These are phyloP conservation scores for Agrotis puta DNA, from an alignment of 2,888 invertebrate genomes.

Conservation along the genomic window DNA sequence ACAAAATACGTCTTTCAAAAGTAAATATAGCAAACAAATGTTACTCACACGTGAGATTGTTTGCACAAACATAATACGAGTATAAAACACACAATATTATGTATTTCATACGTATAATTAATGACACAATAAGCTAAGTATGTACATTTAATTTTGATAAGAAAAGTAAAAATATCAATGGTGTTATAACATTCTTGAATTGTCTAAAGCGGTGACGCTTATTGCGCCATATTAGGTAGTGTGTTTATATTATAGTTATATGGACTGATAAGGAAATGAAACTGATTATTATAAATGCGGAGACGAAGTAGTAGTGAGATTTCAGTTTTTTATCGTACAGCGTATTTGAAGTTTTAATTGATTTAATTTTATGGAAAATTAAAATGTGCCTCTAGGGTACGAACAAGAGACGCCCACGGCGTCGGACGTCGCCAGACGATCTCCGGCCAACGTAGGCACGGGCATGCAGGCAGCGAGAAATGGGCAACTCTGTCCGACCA, in stretches of 20 bases:
- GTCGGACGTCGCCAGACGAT: no score
- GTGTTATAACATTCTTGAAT: background rate
- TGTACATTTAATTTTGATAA: slow-evolving; percentile 28
- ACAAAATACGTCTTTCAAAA: background rate
- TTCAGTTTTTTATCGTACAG: no score
- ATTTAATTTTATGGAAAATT: no score
- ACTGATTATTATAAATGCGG: background rate
- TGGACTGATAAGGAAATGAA: background rate
- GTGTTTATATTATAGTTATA: background rate
- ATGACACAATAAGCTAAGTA: slow-evolving; percentile 17
- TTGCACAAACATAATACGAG: background rate
- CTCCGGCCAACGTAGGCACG: no score
- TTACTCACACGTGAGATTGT: background rate
- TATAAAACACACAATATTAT: slow-evolving; percentile 10
- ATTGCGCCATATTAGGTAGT: slow-evolving; percentile 16
- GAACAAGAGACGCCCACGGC: no score
- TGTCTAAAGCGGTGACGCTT: slow-evolving; percentile 8
- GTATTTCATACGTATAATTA: background rate
- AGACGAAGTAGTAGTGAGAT: background rate
- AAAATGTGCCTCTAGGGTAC: no score
- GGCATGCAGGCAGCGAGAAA: no score
- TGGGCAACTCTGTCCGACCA: no score
- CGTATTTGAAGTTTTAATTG: no score
- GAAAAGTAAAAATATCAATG: slow-evolving; percentile 26
- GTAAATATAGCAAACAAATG: slow-evolving; percentile 19